Evolutionary conservation across 2,113 vertebrate genomes (phyloP).

Genomic region (Lutjanus erythropterus): DNA sequence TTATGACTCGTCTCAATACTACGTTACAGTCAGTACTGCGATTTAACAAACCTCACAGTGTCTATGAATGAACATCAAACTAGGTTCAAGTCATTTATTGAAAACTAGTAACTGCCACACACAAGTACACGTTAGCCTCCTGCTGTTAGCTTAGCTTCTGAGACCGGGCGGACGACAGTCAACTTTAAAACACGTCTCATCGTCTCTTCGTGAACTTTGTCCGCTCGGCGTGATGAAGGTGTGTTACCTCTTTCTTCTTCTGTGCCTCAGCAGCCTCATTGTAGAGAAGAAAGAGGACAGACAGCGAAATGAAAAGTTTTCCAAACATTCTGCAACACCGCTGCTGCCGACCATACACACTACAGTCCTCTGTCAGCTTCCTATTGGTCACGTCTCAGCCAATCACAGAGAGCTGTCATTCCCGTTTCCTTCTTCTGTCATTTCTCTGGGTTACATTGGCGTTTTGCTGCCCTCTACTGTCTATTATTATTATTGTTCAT

Average conservation of each 20-base stretch:
- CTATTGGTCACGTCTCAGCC: conserved; percentile 68
- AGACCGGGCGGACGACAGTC: neutral
- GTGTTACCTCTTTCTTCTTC: conserved; percentile 90
- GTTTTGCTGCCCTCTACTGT: neutral
- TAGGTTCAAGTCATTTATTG: too few species aligned
- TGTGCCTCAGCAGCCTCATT: conserved; percentile 75
- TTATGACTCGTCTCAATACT: neutral
- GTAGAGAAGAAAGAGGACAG: conserved; percentile 57
- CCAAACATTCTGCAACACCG: conserved; percentile 67
- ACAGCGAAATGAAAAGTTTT: conserved; percentile 70
- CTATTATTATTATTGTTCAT: too few species aligned
- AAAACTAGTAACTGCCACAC: neutral
- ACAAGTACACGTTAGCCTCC: neutral
- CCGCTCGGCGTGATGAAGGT: fast-evolving
- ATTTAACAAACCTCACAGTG: neutral
- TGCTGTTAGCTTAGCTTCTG: conserved; percentile 39
- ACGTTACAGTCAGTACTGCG: neutral
- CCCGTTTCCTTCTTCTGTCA: neutral
- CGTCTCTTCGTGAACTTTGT: neutral
- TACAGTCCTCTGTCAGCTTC: conserved; percentile 64
- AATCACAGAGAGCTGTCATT: conserved; percentile 13
- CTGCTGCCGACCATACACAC: neutral
- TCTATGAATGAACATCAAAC: neutral
- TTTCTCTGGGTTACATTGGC: too few species aligned
- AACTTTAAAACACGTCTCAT: neutral